Base-by-base conservation (phyloP, 2,888 invertebrate species). In the Molanna angustata region DNA sequence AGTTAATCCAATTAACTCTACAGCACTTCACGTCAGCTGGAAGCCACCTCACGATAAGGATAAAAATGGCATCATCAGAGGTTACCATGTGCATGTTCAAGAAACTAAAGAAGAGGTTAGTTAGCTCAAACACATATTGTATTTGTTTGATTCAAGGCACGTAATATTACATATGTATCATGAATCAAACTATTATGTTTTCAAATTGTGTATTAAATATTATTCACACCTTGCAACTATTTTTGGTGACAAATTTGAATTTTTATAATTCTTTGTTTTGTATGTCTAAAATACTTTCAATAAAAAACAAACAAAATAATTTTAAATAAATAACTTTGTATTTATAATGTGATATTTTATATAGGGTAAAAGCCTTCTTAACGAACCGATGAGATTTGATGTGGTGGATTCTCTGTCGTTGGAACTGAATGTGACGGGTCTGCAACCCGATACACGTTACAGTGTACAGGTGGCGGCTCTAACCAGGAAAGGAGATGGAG, bases 401-500 rank as follows among this genome's bases (percentile, higher is more conserved):
- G 89, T 94, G 16, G 83, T 88, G 64, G 90, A 91, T 64, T 88
- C 89, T 45, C 80, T 82, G 13, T 81, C 84, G 6, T 69, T 88
- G 52, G 88, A 92, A 66, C 80, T 88, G 63, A 93, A 92, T 68
- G 85, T 96, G 46, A 87, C 89, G 11, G 91, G 90, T 11, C 79
- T 99, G 39, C 94, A 96, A 70, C 96, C 99, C 2, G 96, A 98
- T 67, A 95, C 98, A 0, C 84, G 85, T 63, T 99, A 99, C 74
- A 86, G 86, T 49, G 87, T 96, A 53, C 92, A 94, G 77, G 94
- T 98, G 53, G 95, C 95, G 1, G 99, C 97, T 1, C 79, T 97
- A 56, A 99, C 98, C 2, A 82, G 95, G 58, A 94, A 94, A 71
- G 99, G 99, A 37, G 98, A 99, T 69, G 99, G 99, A 16, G 90